Conservation (phyloP, 2,888 invertebrate genomes). For the Odontomyia ornata region DNA sequence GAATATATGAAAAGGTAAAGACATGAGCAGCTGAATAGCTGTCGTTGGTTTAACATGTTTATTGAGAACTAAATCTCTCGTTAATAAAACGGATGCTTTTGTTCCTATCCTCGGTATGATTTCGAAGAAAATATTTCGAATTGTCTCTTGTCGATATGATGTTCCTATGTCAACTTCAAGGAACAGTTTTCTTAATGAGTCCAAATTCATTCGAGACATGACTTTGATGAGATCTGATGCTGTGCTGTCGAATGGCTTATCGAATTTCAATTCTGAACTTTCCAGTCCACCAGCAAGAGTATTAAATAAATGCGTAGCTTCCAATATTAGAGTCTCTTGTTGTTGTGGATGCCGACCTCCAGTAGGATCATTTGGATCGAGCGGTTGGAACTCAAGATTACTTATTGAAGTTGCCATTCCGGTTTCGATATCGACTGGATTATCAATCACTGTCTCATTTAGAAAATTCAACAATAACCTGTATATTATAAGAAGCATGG, state of each 20-base stretch:
- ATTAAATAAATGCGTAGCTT: conserved; percentile 58
- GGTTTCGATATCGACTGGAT: conserved; percentile 62
- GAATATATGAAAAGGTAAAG: conserved; percentile 76
- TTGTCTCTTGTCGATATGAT: conserved; percentile 78
- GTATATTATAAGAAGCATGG: not conserved
- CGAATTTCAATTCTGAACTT: conserved; percentile 60
- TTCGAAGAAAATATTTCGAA: conserved; percentile 77
- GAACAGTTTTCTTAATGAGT: conserved; percentile 65
- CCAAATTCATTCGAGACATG: conserved; percentile 61
- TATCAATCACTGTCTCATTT: conserved; percentile 62
- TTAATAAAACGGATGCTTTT: conserved; percentile 71
- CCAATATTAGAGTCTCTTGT: conserved; percentile 59
- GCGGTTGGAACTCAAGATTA: conserved; percentile 57
- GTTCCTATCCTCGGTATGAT: conserved; percentile 76
- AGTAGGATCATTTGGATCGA: conserved; percentile 61
- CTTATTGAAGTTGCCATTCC: conserved; percentile 60
- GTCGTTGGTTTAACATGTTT: conserved; percentile 72
- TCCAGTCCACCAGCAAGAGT: conserved; percentile 62
- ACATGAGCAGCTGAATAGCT: conserved; percentile 72
- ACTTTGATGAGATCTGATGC: conserved; percentile 62
- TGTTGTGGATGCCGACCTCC: conserved; percentile 62
- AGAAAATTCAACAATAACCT: conserved; percentile 60
- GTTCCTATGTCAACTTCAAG: conserved; percentile 72
- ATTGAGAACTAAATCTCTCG: conserved; percentile 71
- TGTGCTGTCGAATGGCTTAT: conserved; percentile 62